Base-by-base conservation (phyloP, 2,888 invertebrate genomes). In the Amaurobius ferox region DNA sequence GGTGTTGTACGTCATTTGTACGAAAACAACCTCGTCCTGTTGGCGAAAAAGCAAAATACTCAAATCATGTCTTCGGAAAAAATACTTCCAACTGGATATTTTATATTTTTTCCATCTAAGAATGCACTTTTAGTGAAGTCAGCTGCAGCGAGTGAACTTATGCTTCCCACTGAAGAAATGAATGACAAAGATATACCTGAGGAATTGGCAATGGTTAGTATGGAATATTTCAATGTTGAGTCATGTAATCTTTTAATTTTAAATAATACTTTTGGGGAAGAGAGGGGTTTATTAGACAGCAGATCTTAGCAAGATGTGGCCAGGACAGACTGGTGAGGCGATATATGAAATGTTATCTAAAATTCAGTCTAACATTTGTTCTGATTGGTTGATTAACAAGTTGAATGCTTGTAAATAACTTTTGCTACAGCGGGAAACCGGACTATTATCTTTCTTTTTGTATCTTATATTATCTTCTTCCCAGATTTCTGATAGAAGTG, bases 91-190 rank as follows among this genome's bases (percentile, higher is more conserved):
- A 30, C 61, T 1, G 77, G 72, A n/a, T 68, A 39, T 28, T 87
- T 80, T 23, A 67, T 62, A 0, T 62, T 80, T 11, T 72, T 87
- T 35, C 87, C 87, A 0, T 29, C 81, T 0, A 68, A 32, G 26
- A 73, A 74, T 13, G 26, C 72, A 0, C 35, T 87, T 3, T 30
- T 87, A 7, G 26, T 87, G 0, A 87, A 87, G 26, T 72, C 81
- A 7, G 72, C 83, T 5, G 81, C 74, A 6, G 48, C 39, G 19
- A 72, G 68, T 48, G 87, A 87, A 32, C 62, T 87, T 0, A 23
- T 78, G 1, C 78, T 87, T n/a, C 87, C 87, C 2, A 13, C 32
- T 1, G 40, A 40, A 9, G 62, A 72, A 62, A 39, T 67, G 3
- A 39, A 40, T 40, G 61, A 62, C 19, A 73, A 62, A 16, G 73